Percentiles rank a stretch among this genome's conserved stretches.
phyloP scores from a whole-genome alignment of 1,140 invertebrate species.

The Drosophila biarmipes region DNA sequence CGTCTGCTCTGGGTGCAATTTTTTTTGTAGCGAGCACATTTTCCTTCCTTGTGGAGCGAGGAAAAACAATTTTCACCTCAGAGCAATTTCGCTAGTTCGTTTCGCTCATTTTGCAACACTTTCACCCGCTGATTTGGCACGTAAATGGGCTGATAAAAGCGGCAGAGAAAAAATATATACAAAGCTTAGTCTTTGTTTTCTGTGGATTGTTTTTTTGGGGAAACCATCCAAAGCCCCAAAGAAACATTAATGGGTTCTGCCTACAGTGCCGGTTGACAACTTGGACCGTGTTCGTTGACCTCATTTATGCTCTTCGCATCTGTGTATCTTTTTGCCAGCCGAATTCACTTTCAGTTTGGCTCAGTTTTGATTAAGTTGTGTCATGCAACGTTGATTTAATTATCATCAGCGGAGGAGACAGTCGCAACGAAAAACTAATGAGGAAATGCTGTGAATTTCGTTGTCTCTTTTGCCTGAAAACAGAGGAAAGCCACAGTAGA shows the following conservation, averaged over 20 bases:
- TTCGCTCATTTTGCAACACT: slow-evolving; percentile 71
- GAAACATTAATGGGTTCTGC: slow-evolving; percentile 49
- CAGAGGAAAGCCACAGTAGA: slow-evolving; percentile 63
- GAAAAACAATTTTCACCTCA: slow-evolving; percentile 70
- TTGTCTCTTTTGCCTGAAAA: slow-evolving; percentile 31
- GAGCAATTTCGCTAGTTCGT: slow-evolving; percentile 37
- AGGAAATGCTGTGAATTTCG: slow-evolving; percentile 67
- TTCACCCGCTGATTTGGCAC: slow-evolving; percentile 79
- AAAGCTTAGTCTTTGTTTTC: slow-evolving; percentile 35
- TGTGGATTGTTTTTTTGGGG: slow-evolving; percentile 26
- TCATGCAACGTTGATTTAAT: slow-evolving; percentile 82
- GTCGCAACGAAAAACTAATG: slow-evolving; percentile 62
- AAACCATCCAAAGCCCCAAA: slow-evolving; percentile 55
- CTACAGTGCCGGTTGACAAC: slow-evolving; percentile 55
- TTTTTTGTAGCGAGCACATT: slow-evolving; percentile 33
- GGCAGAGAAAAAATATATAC: slow-evolving; percentile 27
- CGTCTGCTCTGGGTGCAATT: slow-evolving; percentile 12
- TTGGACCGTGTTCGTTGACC: slow-evolving; percentile 66
- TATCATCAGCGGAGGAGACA: slow-evolving; percentile 57
- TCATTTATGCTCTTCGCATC: slow-evolving; percentile 41
- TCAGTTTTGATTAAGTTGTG: slow-evolving; percentile 80
- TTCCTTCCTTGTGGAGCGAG: slow-evolving; percentile 25
- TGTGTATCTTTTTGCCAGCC: slow-evolving; percentile 37
- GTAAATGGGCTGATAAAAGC: slow-evolving; percentile 74
- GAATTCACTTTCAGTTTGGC: slow-evolving; percentile 74